Percentiles rank a stretch among this genome's conserved stretches.
Evolutionary conservation across 2,113 vertebrate genomes (phyloP).

Genomic region (Sinocyclocheilus anophthalmus): DNA sequence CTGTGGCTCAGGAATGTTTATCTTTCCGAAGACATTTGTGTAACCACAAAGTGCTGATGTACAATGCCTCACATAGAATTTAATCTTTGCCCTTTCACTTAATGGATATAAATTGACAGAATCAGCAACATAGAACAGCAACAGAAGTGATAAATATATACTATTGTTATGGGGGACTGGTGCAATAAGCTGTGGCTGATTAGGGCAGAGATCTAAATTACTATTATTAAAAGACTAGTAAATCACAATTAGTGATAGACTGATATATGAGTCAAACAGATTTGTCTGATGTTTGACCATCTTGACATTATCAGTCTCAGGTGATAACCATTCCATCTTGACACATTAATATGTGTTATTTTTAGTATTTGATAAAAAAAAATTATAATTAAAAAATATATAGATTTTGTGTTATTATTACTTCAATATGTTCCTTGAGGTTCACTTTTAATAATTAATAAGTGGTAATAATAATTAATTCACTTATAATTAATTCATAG

Average conservation of each 20-base stretch:
- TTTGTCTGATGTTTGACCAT: neutral
- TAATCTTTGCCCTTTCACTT: neutral
- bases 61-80: neutral
- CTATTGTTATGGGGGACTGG: neutral
- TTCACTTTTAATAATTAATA: no score
- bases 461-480: no score
- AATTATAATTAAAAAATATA: no score
- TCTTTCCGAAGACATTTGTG: neutral
- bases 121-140: neutral
- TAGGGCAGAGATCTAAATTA: neutral
- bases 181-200: neutral
- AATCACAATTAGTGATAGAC: neutral
- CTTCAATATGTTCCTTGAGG: no score
- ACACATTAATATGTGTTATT: no score
- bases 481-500: no score
- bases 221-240: neutral
- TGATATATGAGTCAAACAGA: neutral
- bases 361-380: no score
- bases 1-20: neutral
- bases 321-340: neutral
- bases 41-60: constrained; percentile 1
- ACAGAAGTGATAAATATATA: neutral
- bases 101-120: neutral
- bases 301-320: neutral
- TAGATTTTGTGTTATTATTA: no score